Base-by-base conservation (phyloP, 1,140 invertebrate species). In the Magallana ariakensis region DNA sequence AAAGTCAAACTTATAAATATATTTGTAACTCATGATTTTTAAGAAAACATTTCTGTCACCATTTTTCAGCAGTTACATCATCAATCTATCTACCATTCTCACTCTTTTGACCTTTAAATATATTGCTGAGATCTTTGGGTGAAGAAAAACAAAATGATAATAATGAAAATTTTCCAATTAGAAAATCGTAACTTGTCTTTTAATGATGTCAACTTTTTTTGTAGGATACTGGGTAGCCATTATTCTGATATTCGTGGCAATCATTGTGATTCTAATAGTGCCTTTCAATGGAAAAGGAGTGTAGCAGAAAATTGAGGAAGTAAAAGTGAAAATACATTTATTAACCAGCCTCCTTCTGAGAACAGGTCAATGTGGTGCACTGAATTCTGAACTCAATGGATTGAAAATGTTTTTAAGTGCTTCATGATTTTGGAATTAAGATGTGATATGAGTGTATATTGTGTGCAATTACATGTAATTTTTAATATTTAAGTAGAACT, bases 191-290 rank as follows among this genome's bases (percentile, higher is more conserved):
- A 4, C 33, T 46, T 46, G 33, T 3, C 33, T 46, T 46, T 46
- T 46, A 46, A 46, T 46, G 2, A 46, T 46, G 1, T 46, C 33
- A 46, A 46, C 33, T 0, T 46, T 58, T 90, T 15, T 90, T 94
- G 89, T 91, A 95, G 95, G 93, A 53, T 95, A 95, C 88, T 95
- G 95, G 94, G 91, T 94, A 5, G 91, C 94, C 19, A 95, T 95
- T 58, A 86, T 95, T 7, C 84, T 95, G 9, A 91, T 95, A 26
- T 93, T 95, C 81, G 86, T 95, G 16, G 93, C 94, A 19, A 95
- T 95, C 33, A 88, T 95, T 56, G 93, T 95, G 8, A 92, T 95
- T 26, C 87, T 90, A 8, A 90, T 85, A 88, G 92, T 93, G 53
- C 94, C 94, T 80, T 92, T 90, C 87, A 55, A 90, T 66, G 89